phyloP scores from a whole-genome alignment of 1,140 invertebrate species.

The Frieseomelitta varia region DNA sequence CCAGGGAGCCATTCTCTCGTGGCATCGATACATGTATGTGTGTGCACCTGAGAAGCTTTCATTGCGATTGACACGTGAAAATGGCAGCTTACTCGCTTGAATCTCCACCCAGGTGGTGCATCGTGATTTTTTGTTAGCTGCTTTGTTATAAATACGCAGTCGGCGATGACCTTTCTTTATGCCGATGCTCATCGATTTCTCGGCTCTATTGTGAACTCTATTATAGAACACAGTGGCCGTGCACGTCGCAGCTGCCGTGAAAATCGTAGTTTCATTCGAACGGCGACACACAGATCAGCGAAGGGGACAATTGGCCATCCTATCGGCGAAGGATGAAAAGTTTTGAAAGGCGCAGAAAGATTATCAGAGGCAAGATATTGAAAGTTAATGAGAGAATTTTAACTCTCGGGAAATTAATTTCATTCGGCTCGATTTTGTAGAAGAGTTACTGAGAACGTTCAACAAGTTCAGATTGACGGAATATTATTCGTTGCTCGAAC shows the following conservation, averaged over 20 bases:
- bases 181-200: not conserved
- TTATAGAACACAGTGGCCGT: no score
- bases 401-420: not conserved
- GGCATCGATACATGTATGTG: no score
- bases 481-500: no score
- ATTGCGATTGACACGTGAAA: not conserved
- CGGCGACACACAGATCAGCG: no score
- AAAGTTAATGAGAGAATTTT: not conserved
- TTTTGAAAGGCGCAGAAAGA: not conserved
- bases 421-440: not conserved
- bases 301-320: no score
- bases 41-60: no score
- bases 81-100: not conserved
- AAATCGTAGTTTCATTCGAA: not conserved
- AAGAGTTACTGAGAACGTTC: no score
- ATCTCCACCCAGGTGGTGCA: not conserved
- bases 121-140: not conserved
- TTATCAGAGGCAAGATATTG: not conserved
- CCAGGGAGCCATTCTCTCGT: no score
- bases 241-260: not conserved
- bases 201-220: not conserved
- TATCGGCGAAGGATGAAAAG: not conserved
- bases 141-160: not conserved
- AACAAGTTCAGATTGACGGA: no score
- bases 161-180: slow-evolving; percentile 7